phyloP scores from a whole-genome alignment of 2,797 vertebrate genomes.

The Myotis myotis region DNA sequence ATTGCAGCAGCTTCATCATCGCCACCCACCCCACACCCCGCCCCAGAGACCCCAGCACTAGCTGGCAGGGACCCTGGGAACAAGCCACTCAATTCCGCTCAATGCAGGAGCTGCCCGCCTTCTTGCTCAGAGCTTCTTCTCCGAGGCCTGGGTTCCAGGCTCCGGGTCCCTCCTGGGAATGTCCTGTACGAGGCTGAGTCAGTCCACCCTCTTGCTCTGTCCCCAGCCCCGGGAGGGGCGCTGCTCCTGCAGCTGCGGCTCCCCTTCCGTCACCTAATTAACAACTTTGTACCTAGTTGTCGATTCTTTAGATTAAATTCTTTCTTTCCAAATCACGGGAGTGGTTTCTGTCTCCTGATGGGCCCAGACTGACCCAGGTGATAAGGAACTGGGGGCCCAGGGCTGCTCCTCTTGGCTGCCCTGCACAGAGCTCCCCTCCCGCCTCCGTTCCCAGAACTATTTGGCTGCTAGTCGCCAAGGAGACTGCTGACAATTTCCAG shows the following conservation, averaged over 20 bases:
- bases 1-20: background rate
- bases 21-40: too few species aligned
- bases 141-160: background rate
- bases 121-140: background rate
- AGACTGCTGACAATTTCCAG: conserved; percentile 66
- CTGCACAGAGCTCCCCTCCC: conserved; percentile 1
- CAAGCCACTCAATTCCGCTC: background rate
- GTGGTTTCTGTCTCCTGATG: conserved; percentile 1
- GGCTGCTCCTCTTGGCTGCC: conserved; percentile 54
- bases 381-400: background rate
- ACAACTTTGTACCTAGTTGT: background rate
- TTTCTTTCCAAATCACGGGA: background rate
- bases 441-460: conserved; percentile 74
- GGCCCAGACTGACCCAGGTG: background rate
- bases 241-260: background rate
- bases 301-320: background rate
- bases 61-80: background rate
- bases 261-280: background rate
- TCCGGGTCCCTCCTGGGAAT: background rate
- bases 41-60: background rate
- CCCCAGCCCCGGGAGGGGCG: background rate
- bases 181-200: background rate
- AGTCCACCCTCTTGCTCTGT: background rate
- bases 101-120: too few species aligned
- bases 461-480: conserved; percentile 74